Evolutionary conservation across 1,140 invertebrate species (phyloP).

Genomic region (Yoshiicerus persimilis): DNA sequence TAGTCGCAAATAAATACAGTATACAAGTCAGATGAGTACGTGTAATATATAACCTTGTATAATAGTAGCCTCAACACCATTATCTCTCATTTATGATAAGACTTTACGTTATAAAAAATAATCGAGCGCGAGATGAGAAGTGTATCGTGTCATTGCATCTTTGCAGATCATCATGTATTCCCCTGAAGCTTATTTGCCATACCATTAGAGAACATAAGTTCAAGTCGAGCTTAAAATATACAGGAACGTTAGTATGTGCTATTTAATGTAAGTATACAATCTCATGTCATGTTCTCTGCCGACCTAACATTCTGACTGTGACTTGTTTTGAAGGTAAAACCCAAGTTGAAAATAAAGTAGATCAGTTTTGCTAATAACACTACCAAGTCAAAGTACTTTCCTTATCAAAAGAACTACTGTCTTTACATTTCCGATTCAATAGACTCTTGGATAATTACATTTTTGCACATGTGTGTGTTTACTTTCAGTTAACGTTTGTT

Average conservation of each 20-base stretch:
- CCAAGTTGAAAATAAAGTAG: background rate
- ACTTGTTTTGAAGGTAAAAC: background rate
- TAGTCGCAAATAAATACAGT: too few relatives aligned
- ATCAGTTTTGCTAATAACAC: background rate
- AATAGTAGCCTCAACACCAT: background rate
- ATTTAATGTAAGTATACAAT: background rate
- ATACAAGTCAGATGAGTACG: too few relatives aligned
- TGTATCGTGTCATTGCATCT: background rate
- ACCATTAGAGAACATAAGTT: too few relatives aligned
- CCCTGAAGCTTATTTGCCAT: background rate
- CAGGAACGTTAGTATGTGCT: background rate
- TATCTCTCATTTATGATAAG: background rate
- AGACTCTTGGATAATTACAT: background rate
- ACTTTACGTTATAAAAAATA: background rate
- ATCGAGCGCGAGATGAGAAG: background rate
- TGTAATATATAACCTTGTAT: too few relatives aligned
- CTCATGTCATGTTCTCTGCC: background rate
- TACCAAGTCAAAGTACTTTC: background rate
- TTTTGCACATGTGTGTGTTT: background rate
- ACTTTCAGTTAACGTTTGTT: background rate
- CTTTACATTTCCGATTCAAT: background rate
- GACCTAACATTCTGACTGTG: background rate
- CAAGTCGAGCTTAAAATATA: background rate
- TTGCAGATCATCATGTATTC: background rate
- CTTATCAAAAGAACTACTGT: background rate